Percentiles rank a stretch among this genome's conserved stretches.
Evolutionary conservation across 2,113 vertebrate genomes (phyloP).

Genomic region (Corythoichthys haematopterus): DNA sequence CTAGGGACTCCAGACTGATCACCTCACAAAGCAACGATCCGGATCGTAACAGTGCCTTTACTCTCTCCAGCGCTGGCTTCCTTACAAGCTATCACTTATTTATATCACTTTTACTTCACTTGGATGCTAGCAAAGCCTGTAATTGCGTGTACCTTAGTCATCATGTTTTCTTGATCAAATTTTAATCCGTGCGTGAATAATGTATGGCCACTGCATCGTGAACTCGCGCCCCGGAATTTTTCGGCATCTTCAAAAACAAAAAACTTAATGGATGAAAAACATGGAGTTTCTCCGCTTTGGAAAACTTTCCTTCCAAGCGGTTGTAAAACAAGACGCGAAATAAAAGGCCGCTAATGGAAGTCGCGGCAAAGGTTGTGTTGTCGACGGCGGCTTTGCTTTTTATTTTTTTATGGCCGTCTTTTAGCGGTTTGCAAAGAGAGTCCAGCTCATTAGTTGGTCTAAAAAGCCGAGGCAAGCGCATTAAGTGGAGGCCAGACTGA

Average conservation of each 20-base stretch:
- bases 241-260: constrained; percentile 50
- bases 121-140: constrained; percentile 72
- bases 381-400: constrained; percentile 43
- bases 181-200: constrained; percentile 72
- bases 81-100: constrained; percentile 68
- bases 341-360: constrained; percentile 9
- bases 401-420: constrained; percentile 49
- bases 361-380: constrained; percentile 5
- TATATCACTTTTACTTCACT: constrained; percentile 70
- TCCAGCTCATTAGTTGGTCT: constrained; percentile 45
- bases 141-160: constrained; percentile 71
- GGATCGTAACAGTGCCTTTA: constrained; percentile 29
- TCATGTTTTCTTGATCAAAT: constrained; percentile 75
- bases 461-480: constrained; percentile 47
- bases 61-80: constrained; percentile 58
- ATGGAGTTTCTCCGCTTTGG: neutral
- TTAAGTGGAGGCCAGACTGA: constrained; percentile 15
- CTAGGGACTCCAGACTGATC: neutral
- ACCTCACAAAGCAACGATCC: neutral
- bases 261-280: constrained; percentile 22
- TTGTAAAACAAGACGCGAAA: constrained; percentile 14
- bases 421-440: constrained; percentile 46
- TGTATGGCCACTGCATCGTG: constrained; percentile 67
- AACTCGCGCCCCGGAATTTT: constrained; percentile 53
- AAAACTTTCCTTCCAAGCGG: neutral